These are phyloP conservation scores for Micromesistius poutassou DNA, from an alignment of 2,797 vertebrate genomes.

Conservation along the genomic window DNA sequence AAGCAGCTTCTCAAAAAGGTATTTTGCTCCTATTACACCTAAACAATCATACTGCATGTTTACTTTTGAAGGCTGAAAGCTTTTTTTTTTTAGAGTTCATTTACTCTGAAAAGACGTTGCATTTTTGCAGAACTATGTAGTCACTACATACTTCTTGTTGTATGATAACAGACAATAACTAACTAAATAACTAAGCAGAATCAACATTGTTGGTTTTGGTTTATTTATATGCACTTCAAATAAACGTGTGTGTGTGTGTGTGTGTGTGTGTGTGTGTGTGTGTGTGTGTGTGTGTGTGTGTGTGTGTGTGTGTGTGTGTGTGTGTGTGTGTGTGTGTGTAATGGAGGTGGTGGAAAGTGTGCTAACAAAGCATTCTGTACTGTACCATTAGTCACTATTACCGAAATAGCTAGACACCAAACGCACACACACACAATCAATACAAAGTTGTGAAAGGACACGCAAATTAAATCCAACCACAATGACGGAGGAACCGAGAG, in stretches of 20 bases:
- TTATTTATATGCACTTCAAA: not conserved
- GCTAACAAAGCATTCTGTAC: not conserved
- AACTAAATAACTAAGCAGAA: not conserved
- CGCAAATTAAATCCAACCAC: not conserved
- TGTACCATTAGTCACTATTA: not conserved
- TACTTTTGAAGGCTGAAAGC: not conserved
- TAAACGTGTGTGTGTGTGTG: not conserved
- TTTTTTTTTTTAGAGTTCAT: no score
- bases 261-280: not conserved
- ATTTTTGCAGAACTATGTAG: not conserved
- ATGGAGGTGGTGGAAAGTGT: not conserved
- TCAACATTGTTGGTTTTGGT: not conserved
- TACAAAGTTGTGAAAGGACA: not conserved
- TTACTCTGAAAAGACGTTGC: no score
- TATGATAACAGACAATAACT: not conserved
- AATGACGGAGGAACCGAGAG: not conserved
- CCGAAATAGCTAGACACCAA: not conserved
- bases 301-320: not conserved
- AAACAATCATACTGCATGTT: not conserved
- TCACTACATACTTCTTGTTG: not conserved
- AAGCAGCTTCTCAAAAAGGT: no score
- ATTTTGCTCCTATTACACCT: no score
- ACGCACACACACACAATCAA: not conserved
- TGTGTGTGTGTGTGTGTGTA: not conserved
- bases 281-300: not conserved